Percentiles rank a stretch among this genome's conserved stretches.
phyloP scores from a whole-genome alignment of 2,888 invertebrate species.

The Polydrusus pterygomalis region DNA sequence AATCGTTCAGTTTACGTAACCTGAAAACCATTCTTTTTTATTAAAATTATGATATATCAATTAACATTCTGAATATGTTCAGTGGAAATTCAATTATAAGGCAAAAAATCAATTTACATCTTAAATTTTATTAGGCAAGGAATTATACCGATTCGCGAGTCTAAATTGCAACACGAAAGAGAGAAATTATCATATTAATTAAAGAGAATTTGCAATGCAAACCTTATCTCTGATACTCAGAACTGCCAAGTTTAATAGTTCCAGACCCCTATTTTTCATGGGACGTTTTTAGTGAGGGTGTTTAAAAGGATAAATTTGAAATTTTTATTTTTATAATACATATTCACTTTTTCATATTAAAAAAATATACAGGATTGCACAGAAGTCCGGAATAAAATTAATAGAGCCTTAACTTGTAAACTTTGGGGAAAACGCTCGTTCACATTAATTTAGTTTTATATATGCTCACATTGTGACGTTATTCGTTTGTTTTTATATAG shows the following conservation, averaged over 20 bases:
- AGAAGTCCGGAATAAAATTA: too few species aligned
- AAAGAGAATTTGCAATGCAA: conserved; percentile 13
- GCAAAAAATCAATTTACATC: background rate
- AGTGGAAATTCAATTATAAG: background rate
- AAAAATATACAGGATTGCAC: too few species aligned
- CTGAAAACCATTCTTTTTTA: too few species aligned
- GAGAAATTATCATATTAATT: conserved; percentile 9
- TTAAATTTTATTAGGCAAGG: conserved; percentile 1
- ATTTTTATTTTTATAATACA: too few species aligned
- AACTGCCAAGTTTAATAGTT: background rate
- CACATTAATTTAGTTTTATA: too few species aligned
- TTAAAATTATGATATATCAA: too few species aligned
- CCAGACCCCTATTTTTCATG: background rate
- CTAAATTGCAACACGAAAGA: conserved; percentile 2
- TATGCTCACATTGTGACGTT: too few species aligned
- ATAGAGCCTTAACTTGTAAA: too few species aligned
- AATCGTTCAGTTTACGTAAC: too few species aligned
- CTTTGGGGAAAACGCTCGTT: too few species aligned
- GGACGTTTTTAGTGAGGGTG: background rate
- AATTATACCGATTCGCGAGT: conserved; percentile 13
- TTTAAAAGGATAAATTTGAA: background rate
- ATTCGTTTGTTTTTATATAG: too few species aligned
- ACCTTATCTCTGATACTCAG: background rate
- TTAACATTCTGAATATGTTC: background rate
- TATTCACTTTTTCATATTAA: too few species aligned